These are phyloP conservation scores for Cardiocondyla obscurior DNA, from an alignment of 1,140 invertebrate genomes.

Conservation along the genomic window DNA sequence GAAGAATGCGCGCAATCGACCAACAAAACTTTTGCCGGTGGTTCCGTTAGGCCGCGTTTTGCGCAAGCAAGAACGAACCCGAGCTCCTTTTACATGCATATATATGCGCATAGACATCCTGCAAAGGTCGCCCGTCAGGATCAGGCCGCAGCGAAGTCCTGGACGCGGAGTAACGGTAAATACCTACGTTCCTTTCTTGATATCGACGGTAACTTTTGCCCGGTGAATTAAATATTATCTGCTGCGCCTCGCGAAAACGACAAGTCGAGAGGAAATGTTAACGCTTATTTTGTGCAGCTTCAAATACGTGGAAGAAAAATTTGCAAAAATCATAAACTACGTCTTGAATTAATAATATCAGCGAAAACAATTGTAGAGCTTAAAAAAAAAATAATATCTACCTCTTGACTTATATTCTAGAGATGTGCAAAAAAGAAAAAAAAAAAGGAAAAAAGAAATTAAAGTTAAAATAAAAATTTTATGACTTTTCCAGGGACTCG, in stretches of 20 bases:
- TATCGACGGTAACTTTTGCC: neutral
- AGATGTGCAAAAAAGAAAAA: too few species aligned
- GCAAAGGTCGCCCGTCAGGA: slow-evolving; percentile 26
- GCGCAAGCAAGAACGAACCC: slow-evolving; percentile 25
- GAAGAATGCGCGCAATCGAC: slow-evolving; percentile 24
- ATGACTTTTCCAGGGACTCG: neutral
- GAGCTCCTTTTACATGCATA: slow-evolving; percentile 4
- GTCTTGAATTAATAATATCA: neutral
- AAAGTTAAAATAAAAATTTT: neutral
- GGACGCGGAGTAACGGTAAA: slow-evolving; percentile 37
- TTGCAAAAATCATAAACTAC: neutral
- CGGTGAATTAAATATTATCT: slow-evolving; percentile 36
- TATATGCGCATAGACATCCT: slow-evolving; percentile 1
- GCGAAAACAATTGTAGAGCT: neutral
- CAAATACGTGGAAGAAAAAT: neutral
- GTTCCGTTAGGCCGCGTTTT: slow-evolving; percentile 33
- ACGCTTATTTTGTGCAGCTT: neutral
- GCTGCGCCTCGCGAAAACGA: neutral
- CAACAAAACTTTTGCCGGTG: slow-evolving; percentile 43
- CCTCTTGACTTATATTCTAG: too few species aligned
- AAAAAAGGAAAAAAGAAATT: too few species aligned
- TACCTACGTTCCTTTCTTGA: neutral
- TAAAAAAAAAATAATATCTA: neutral
- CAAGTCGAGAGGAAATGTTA: neutral
- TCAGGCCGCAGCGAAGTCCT: slow-evolving; percentile 18